These are phyloP conservation scores for Greenwoodochromis staneri DNA, from an alignment of 2,113 vertebrate genomes.

Conservation along the genomic window DNA sequence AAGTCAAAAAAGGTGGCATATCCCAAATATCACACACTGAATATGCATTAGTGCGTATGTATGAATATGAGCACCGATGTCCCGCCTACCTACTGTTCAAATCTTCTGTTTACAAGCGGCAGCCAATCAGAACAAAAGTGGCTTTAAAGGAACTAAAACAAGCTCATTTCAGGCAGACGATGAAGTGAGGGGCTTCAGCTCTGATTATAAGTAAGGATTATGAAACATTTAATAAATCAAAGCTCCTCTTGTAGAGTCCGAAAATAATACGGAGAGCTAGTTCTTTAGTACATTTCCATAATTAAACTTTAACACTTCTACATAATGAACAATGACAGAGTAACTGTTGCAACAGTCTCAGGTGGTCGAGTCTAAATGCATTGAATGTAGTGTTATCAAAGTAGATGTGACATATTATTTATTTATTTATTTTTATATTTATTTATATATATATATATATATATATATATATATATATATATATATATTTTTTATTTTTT, in stretches of 20 bases:
- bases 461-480: neutral
- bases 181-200: neutral
- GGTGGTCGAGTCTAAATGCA: neutral
- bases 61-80: neutral
- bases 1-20: neutral
- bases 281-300: neutral
- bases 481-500: too few relatives aligned
- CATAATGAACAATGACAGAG: neutral
- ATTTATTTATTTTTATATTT: too few relatives aligned
- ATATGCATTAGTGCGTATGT: neutral
- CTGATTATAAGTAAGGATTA: neutral
- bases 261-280: neutral
- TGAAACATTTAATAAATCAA: neutral
- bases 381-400: neutral
- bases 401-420: neutral
- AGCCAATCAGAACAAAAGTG: neutral
- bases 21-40: neutral
- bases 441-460: too few relatives aligned
- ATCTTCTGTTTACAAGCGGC: neutral
- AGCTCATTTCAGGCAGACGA: neutral
- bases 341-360: neutral
- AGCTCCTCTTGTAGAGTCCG: neutral
- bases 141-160: neutral
- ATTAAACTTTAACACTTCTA: neutral
- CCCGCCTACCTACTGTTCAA: neutral